Evolutionary conservation across 92 coral and sea anemone genomes (phyloP).

Genomic region (Siderastrea radians): DNA sequence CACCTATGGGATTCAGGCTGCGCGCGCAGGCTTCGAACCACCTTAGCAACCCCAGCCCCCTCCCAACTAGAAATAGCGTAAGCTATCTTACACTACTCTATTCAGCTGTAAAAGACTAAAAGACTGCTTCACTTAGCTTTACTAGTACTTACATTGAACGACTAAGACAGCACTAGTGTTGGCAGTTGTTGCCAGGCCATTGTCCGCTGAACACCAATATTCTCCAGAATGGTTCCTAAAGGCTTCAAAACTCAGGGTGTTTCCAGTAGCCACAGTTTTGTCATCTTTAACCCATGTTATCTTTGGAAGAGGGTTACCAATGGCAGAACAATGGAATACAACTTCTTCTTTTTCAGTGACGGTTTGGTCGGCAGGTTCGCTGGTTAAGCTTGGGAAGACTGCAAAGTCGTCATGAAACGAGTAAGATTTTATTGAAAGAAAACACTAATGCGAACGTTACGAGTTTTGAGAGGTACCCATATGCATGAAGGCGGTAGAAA

Average conservation of each 20-base stretch:
- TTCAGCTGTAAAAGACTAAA: no score
- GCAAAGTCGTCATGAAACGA: no score
- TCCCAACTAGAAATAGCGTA: no score
- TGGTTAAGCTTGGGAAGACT: background rate
- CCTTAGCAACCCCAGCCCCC: no score
- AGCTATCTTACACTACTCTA: no score
- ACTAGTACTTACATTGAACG: no score
- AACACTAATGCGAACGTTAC: no score
- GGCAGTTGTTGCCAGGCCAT: background rate
- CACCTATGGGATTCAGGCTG: no score
- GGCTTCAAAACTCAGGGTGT: background rate
- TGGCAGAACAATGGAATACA: background rate
- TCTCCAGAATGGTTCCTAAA: background rate
- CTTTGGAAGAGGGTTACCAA: background rate
- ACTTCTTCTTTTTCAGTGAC: background rate
- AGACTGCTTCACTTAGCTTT: no score
- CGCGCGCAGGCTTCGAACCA: no score
- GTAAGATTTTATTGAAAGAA: background rate
- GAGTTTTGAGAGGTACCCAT: no score
- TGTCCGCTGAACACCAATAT: background rate
- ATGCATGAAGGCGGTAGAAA: no score
- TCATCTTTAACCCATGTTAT: conserved; percentile 3
- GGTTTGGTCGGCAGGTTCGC: background rate
- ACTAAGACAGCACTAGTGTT: background rate
- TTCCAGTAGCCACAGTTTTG: background rate